Base-by-base conservation (phyloP, 2,888 invertebrate species). In the Neocrepidodera transversa region DNA sequence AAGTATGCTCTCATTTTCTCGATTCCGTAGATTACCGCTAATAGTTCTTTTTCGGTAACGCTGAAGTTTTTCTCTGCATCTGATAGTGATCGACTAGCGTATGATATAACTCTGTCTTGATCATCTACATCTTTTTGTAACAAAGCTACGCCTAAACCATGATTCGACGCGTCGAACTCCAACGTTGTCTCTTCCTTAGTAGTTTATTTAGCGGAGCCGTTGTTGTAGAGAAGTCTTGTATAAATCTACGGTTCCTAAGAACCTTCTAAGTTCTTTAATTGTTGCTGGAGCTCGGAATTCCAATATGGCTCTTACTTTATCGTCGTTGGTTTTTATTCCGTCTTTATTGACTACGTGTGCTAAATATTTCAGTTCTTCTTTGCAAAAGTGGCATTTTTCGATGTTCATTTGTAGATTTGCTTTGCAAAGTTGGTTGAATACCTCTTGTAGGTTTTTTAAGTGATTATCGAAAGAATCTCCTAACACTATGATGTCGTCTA, bases 11-110 rank as follows among this genome's bases (percentile, higher is more conserved):
- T 40, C 59, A 68, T 63, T 49, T 70, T 72, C 30, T 63, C 42
- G 4, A 72, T 60, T 11, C 62, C 68, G 57, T 64, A 71, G 1
- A 72, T 64, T 1, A 73, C 61, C 1, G 72, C 70, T 35, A 70
- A 38, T 43, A 67, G 67, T 45, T 73, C 68, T 47, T 68, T 65
- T 50, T 74, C 68, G 14, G 67, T 68, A 1, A 65, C 64, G 1
- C 65, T 63, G 36, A 66, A 65, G 8, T 62, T 35, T 64, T 20
- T 38, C 16, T 51, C 23, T 35, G 50, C 68, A 60, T 4, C 49
- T 38, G 28, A 13, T 13, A 66, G 26, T 5, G 60, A 36, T 16
- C 28, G 11, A 18, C 66, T 68, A 10, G 62, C 62, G 45, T 67
- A 68, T 1, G 61, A 61, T 8, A 71, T 65, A 4, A 67, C 56